Evolutionary conservation across 2,113 vertebrate genomes (phyloP).

Genomic region (Hippolais icterina): DNA sequence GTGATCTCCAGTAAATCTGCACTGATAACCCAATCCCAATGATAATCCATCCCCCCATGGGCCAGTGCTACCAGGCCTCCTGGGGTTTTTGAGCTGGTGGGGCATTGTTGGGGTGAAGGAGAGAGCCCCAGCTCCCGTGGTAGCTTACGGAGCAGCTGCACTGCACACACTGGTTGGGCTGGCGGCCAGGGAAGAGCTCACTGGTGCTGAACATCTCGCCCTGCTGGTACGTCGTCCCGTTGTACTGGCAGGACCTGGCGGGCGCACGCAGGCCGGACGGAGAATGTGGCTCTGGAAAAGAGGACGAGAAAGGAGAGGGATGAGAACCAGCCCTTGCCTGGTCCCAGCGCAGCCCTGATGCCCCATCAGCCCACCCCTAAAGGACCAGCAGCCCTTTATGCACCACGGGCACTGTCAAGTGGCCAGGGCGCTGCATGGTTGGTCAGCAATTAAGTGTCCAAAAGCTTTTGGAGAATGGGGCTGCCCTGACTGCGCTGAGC

Average conservation of each 20-base stretch:
- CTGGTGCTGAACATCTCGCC: conserved; percentile 88
- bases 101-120: neutral
- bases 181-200: conserved; percentile 84
- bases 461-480: neutral
- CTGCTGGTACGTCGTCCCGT: conserved; percentile 85
- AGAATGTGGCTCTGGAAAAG: conserved; percentile 76
- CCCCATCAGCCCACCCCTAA: neutral
- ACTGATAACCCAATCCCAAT: rapidly evolving
- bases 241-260: conserved; percentile 83
- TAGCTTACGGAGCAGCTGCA: conserved; percentile 90
- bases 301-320: neutral
- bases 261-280: conserved; percentile 85
- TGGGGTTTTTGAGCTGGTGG: neutral
- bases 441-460: rapidly evolving
- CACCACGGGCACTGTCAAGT: rapidly evolving
- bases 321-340: neutral
- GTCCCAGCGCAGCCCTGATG: rapidly evolving
- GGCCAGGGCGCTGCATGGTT: rapidly evolving
- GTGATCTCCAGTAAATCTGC: neutral
- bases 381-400: neutral
- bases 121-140: rapidly evolving
- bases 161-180: conserved; percentile 90
- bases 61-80: neutral
- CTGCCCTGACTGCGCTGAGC: neutral
- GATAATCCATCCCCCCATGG: neutral